Base-by-base conservation (phyloP, 2,888 invertebrate genomes). In the Cephus spinipes region DNA sequence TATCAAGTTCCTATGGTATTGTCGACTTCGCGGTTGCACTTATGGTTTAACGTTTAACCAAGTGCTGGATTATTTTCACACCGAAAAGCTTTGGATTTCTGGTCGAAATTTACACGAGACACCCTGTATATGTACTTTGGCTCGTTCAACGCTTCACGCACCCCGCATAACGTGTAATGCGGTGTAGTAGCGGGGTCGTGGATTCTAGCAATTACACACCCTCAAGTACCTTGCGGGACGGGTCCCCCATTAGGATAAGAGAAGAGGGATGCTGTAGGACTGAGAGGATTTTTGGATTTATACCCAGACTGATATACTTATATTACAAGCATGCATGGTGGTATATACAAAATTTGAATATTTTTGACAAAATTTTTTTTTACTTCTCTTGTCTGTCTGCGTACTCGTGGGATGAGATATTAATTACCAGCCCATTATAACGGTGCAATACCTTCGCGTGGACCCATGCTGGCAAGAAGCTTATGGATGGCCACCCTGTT, bases 151-250 rank as follows among this genome's bases (percentile, higher is more conserved):
- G 76, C 78, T 77, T 76, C 73, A 76, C 79, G 87, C 86, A 87
- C 85, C 85, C 87, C 82, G 84, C 83, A 85, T 83, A 86, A 84
- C 87, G 85, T 86, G 86, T 89, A 90, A 90, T 89, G 88, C 86
- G 88, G 87, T 89, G 85, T 89, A 88, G 87, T 89, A 86, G 87
- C 88, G 84, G 90, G 90, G 88, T 89, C 88, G 90, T 90, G 88
- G 89, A 90, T 91, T 90, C 89, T 89, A 90, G 91, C 90, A 91
- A 91, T 91, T 91, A 91, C 91, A 90, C 87, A 86, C 88, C 89
- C 89, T 91, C 89, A 84, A 91, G 91, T 89, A 87, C 89, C 87
- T 89, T 91, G 85, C 85, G 87, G 86, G 88, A 89, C 89, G 88
- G 87, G 86, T 86, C 84, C 84, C 89, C 91, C 91, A 91, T 91